Percentiles rank a stretch among this genome's conserved stretches.
Conservation (phyloP, 2,888 invertebrate species). For the Chamaedrilus cognettii region DNA sequence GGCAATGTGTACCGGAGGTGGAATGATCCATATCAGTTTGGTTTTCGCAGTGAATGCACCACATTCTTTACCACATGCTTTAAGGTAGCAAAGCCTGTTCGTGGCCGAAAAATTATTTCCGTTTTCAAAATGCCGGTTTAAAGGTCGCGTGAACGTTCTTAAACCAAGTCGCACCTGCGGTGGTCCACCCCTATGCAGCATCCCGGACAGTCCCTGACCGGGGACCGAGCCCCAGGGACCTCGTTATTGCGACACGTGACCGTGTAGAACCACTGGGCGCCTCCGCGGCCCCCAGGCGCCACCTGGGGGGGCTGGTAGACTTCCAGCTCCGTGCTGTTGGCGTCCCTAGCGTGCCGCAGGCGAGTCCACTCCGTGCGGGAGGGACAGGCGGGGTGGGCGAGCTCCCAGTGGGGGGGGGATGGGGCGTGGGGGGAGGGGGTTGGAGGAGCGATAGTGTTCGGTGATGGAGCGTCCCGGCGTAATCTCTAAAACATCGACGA, state of each 20-base stretch:
- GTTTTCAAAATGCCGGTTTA: no score
- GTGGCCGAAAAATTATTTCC: no score
- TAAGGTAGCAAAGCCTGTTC: no score
- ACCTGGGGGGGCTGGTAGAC: neutral
- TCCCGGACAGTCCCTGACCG: conserved; percentile 1
- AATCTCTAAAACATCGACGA: no score
- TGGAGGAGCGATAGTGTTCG: no score
- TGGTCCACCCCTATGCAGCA: conserved; percentile 5
- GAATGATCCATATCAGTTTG: neutral
- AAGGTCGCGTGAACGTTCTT: no score
- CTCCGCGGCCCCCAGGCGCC: neutral
- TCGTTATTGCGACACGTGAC: neutral
- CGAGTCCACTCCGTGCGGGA: neutral
- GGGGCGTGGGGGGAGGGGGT: neutral
- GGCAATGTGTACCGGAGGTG: neutral
- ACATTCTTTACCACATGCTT: no score
- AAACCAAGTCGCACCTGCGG: neutral
- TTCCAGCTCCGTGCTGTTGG: conserved; percentile 4
- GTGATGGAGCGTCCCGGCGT: no score
- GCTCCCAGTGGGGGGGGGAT: neutral
- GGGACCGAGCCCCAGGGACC: neutral
- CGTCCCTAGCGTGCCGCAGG: neutral
- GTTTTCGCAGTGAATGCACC: neutral
- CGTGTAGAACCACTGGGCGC: conserved; percentile 8
- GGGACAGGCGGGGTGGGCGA: conserved; percentile 4